Percentiles rank a stretch among this genome's conserved stretches.
These are phyloP conservation scores for Lomographa bimaculata DNA, from an alignment of 2,888 invertebrate species.

Conservation along the genomic window DNA sequence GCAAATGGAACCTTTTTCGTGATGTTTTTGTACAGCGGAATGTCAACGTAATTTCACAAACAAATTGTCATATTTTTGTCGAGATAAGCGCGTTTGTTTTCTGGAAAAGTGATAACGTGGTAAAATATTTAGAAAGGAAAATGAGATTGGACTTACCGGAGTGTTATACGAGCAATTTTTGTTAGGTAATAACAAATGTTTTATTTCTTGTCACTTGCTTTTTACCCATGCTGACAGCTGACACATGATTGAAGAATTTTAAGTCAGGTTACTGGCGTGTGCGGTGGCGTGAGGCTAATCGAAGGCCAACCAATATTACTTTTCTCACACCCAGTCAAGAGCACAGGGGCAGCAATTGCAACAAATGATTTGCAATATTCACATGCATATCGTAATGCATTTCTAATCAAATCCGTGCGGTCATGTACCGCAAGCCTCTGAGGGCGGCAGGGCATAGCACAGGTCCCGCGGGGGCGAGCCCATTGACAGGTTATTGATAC, in stretches of 20 bases:
- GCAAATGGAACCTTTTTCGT: conserved; percentile 58
- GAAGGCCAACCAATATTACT: no score
- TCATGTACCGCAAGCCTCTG: conserved; percentile 56
- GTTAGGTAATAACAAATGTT: no score
- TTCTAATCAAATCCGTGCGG: conserved; percentile 78
- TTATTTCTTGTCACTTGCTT: no score
- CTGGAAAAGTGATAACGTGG: not conserved
- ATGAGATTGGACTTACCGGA: no score
- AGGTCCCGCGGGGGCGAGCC: conserved; percentile 71
- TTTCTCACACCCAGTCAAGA: no score
- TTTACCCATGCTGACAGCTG: no score
- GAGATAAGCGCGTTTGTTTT: conserved; percentile 8
- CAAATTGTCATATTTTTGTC: conserved; percentile 26
- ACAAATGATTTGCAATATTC: conserved; percentile 38
- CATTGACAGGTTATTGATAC: conserved; percentile 85
- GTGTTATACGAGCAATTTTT: no score
- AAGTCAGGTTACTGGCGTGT: no score
- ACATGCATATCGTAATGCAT: conserved; percentile 64
- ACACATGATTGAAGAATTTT: no score
- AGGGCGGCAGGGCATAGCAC: conserved; percentile 58
- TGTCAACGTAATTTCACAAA: conserved; percentile 37
- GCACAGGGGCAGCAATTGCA: no score
- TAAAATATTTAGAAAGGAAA: conserved; percentile 1
- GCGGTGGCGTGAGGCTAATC: no score
- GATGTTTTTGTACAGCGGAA: conserved; percentile 44